Conservation (phyloP, 2,113 vertebrate species). For the Aegotheles bennettii region DNA sequence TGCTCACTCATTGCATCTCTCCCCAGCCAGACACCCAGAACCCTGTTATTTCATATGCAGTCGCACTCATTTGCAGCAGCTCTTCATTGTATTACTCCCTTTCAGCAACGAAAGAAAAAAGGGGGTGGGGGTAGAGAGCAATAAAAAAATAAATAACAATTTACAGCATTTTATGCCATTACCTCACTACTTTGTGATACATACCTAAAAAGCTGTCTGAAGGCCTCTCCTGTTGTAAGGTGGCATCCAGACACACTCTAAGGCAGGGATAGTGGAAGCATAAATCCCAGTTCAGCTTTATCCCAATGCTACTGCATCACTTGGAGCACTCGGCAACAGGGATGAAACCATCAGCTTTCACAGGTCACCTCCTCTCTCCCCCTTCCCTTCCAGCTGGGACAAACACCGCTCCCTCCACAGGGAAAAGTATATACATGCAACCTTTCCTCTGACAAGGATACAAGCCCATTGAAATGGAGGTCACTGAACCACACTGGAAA, state of each 20-base stretch:
- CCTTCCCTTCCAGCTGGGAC: not conserved
- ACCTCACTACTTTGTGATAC: constrained; percentile 21
- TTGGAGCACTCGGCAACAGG: not conserved
- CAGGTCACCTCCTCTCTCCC: not conserved
- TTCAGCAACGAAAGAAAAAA: constrained; percentile 14
- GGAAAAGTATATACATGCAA: not conserved
- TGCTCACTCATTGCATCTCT: constrained; percentile 54
- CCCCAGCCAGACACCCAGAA: constrained; percentile 48
- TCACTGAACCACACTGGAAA: not conserved
- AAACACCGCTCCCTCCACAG: not conserved
- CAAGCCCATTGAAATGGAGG: not conserved
- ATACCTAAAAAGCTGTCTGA: constrained; percentile 24
- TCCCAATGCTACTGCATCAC: not conserved
- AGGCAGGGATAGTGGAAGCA: not conserved
- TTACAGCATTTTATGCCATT: constrained; percentile 33
- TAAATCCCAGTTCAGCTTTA: not conserved
- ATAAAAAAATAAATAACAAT: not conserved
- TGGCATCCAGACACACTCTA: not conserved
- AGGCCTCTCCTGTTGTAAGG: not conserved
- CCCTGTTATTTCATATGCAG: constrained; percentile 63
- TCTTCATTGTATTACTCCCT: constrained; percentile 38
- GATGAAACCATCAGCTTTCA: not conserved
- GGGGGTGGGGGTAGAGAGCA: not conserved
- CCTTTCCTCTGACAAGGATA: not conserved
- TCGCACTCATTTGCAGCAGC: constrained; percentile 36